Evolutionary conservation across 2,797 vertebrate species (phyloP), one percentile per base, ranked within the genome.

Genomic region (Catamblyrhynchus diadema): DNA sequence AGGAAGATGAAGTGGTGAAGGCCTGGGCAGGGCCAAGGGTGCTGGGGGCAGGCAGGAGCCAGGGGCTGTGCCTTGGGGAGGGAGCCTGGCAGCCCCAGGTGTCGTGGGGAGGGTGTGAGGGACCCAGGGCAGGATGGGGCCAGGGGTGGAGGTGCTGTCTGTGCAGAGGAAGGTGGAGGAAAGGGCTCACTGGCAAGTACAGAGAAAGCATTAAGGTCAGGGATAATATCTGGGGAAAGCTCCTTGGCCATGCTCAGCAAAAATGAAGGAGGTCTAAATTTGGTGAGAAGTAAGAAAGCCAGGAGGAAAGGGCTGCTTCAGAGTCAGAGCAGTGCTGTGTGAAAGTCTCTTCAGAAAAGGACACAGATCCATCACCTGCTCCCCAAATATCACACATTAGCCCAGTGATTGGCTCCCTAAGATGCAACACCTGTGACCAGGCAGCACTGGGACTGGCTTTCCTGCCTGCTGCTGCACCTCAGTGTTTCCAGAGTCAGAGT

Each of bases 51-150:
- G 24, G 65, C 50, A 86, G 51, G 39, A 90, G 32, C 10, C 61
- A 28, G 28, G 14, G 81, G 27, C 35, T 0, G 2, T 57, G 17
- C 30, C 48, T 14, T 48, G 32, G 2, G 44, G n/a, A 47, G 12
- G 0, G 2, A 80, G 51, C 0, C 0, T 27, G 59, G 69, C 56
- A 86, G 77, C 27, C 25, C 25, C 0, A 3, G 14, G 8, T 14
- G 41, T 12, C 15, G 4, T 24, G 28, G 18, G 14, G 54, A 86
- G 8, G 12, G 35, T 0, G 1, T 0, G 0, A 78, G 28, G 14
- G 14, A 30, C 17, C 24, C 33, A 30, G 41, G 28, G 37, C 1
- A 9, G 30, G 20, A 39, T 41, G 9, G 69, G 12, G 3, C 17
- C 1, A 3, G 33, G 22, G 9, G 0, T 37, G 54, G 25, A 86